These are phyloP conservation scores for Zonotrichia leucophrys DNA, from an alignment of 2,113 vertebrate species.

Conservation along the genomic window DNA sequence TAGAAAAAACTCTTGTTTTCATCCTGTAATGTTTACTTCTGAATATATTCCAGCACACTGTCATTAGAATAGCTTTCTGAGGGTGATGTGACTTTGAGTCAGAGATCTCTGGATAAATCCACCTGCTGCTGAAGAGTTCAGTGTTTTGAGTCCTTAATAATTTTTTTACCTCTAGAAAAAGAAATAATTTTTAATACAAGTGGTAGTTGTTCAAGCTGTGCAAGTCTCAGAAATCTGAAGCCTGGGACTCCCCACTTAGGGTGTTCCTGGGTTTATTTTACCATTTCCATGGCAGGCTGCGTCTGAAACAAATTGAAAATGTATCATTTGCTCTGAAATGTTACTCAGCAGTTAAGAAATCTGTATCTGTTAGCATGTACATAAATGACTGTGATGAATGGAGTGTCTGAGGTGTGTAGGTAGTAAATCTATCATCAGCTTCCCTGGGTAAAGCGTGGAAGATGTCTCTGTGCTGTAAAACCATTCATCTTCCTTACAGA, in stretches of 20 bases:
- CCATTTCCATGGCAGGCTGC: neutral
- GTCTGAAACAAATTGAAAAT: conserved; percentile 21
- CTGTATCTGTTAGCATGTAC: neutral
- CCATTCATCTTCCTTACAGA: neutral
- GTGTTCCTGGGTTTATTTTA: neutral
- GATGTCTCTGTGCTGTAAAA: neutral
- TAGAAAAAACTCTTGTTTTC: neutral
- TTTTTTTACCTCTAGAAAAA: neutral
- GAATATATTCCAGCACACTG: neutral
- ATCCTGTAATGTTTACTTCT: neutral
- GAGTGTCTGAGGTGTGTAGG: neutral
- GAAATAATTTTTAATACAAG: neutral
- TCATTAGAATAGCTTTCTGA: neutral
- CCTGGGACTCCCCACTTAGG: accelerated
- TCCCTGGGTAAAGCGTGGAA: neutral
- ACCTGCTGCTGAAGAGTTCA: neutral
- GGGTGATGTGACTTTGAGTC: neutral
- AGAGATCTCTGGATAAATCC: neutral
- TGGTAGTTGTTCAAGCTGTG: accelerated
- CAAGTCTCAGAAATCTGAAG: neutral
- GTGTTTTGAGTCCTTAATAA: neutral
- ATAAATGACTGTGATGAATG: conserved; percentile 36
- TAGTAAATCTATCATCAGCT: neutral
- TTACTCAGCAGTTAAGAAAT: neutral
- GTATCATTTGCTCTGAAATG: neutral